Base-by-base conservation (phyloP, 2,113 vertebrate species). In the Rhombomys opimus region DNA sequence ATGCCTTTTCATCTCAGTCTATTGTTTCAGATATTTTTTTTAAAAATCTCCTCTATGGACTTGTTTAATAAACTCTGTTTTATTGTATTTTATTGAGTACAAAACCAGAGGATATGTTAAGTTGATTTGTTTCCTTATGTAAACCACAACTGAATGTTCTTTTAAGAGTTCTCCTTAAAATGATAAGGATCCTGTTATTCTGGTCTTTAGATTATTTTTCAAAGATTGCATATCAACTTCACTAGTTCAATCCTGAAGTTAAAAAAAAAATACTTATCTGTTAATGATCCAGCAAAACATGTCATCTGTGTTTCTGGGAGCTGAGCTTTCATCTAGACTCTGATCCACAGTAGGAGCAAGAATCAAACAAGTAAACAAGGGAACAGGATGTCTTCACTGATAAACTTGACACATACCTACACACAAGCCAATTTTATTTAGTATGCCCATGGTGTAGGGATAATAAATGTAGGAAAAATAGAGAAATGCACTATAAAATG, bases 11-110 rank as follows among this genome's bases (percentile, higher is more conserved):
- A 85, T 72, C 20, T 93, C 82, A 91, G 59, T 61, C 59, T 92
- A 30, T 68, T 94, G n/a, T 52, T 70, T 95, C 32, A 61, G 18
- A 93, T 70, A 72, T 54, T 68, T 93, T 68, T 72, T 46, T 57
- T 57, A 57, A 57, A 80, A 57, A 57, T 57, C 57, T 94, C 63
- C 61, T 77, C 59, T 85, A 84, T 50, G 38, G 65, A 85, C 20
- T 80, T 92, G 12, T 68, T 96, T 96, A 82, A 77, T 86, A 81
- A 75, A 77, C 85, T 63, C n/a, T 92, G 18, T 54, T 97, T 95
- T 81, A 90, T 20, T 93, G 27, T 78, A 78, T 89, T 95, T 77
- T 73, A 89, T 13, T 86, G 65, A 75, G 20, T 77, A 5, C 12
- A 92, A 89, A 87, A 32, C 20, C 50, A 59, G 25, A 91, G 75